Evolutionary conservation across 2,113 vertebrate species (phyloP), one percentile per base, ranked within the genome.

Genomic region (Egretta garzetta): DNA sequence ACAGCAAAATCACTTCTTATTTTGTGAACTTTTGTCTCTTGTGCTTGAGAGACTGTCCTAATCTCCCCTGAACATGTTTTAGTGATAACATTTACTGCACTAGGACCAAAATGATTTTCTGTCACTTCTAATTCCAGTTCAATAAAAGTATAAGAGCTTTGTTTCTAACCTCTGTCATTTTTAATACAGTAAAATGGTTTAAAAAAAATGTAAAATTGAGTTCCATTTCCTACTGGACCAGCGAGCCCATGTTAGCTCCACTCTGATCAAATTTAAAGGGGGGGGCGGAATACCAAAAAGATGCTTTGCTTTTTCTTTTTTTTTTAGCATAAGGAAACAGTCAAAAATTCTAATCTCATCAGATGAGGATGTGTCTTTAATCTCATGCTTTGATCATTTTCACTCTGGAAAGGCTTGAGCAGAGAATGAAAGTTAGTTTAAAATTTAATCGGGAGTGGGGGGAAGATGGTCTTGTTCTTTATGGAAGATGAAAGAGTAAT

Each of bases 151-250:
- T 96, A 97, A 96, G 97, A 97, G 95, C 97, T 98, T 97, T 97
- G 97, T 96, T 98, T 98, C 98, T 98, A 98, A 98, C 98, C 98
- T 98, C 98, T 98, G 98, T 98, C 98, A 98, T 98, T 98, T 98
- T 95, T 98, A 98, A 98, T 98, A 97, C 97, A 94, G 83, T 97
- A 98, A 98, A 98, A 97, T 97, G 97, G 96, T 95, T 97, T 97
- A 92, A 97, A 96, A 93, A 95, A 98, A 97, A 97, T 43, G 95
- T 97, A 98, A 98, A 98, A 98, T 97, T 97, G 98, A 98, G 97
- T 98, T 98, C 98, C 59, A 86, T 95, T 97, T 97, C 97, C 97
- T 97, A 93, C 96, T 35, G 68, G 97, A 97, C 96, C 97, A 97
- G 95, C 96, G 96, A 97, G 93, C 91, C 91, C 96, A 86, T 80